Percentiles rank a stretch among this genome's conserved stretches.
phyloP scores from a whole-genome alignment of 1,140 invertebrate genomes.

The Microplitis mediator region DNA sequence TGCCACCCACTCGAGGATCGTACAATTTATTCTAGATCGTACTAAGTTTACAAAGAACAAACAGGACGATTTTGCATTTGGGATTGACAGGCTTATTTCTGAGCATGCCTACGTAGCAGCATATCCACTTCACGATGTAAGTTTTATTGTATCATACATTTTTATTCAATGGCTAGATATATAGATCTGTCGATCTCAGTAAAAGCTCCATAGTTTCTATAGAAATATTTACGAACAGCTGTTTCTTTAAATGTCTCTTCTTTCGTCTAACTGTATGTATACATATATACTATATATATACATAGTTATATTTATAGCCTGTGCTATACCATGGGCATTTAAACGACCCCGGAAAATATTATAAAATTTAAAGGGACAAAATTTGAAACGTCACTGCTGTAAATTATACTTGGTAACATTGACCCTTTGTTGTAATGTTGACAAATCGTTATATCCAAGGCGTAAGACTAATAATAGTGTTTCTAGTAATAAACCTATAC shows the following conservation, averaged over 20 bases:
- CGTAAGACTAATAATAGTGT: too few relatives aligned
- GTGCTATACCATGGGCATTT: too few relatives aligned
- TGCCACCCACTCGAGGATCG: slow-evolving; percentile 83
- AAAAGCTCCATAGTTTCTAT: too few relatives aligned
- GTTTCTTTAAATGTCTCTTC: background rate
- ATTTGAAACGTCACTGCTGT: too few relatives aligned
- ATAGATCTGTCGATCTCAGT: background rate
- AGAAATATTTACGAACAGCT: background rate
- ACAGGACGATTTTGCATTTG: slow-evolving; percentile 77
- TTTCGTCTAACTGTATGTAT: background rate
- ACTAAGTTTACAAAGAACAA: slow-evolving; percentile 76
- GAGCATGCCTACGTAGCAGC: slow-evolving; percentile 82
- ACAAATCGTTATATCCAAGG: too few relatives aligned
- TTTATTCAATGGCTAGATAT: background rate
- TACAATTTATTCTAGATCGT: slow-evolving; percentile 90
- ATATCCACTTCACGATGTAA: slow-evolving; percentile 91
- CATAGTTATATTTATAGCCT: too few relatives aligned
- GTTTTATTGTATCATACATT: slow-evolving; percentile 37
- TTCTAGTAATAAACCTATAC: too few relatives aligned
- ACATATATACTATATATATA: too few relatives aligned
- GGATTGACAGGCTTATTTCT: slow-evolving; percentile 80
- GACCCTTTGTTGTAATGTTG: too few relatives aligned
- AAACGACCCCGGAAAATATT: too few relatives aligned
- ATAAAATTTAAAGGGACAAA: too few relatives aligned
- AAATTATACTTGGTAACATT: too few relatives aligned